Evolutionary conservation across 2,888 invertebrate species (phyloP), one percentile per base, ranked within the genome.

Genomic region (Acronicta psi): DNA sequence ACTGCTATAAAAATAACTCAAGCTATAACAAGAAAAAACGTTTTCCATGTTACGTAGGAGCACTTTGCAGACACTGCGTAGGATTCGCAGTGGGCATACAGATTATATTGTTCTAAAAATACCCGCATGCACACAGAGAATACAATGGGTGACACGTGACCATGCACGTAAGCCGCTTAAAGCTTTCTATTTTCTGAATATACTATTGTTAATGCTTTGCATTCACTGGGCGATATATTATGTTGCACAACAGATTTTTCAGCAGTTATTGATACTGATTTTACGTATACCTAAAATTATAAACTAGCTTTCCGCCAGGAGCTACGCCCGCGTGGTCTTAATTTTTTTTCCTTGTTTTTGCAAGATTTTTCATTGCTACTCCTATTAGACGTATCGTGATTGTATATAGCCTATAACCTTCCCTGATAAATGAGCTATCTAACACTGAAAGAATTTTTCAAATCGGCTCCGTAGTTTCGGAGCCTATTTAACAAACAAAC

Each of bases 61-160:
- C 3, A 37, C 37, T 38, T 57, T 20, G 13, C 17, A 47, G n/a
- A 14, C 20, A 36, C 11, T n/a, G 37, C 44, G 47, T 66, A 47
- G 59, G 59, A 18, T 36, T 13, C 29, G n/a, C 34, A n/a, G 14
- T 31, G 14, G n/a, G 16, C 18, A 20, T n/a, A 38, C 25, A 40
- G 17, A 31, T 14, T 13, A 20, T 40, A 52, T 52, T 66, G 67
- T 64, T 59, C 44, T 49, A 29, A 31, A 66, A 53, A 59, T 64
- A 66, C 29, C 29, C 17, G 20, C 23, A 20, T 37, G n/a, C n/a
- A 59, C 34, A n/a, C 29, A 11, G 2, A 11, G 2, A n/a, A n/a
- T 6, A 34, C 47, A 65, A 49, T 45, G 43, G 17, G 31, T 11
- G 1, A 0, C 47, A 64, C 36, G 47, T 49, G 52, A 20, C 47